Evolutionary conservation across 1,140 invertebrate species (phyloP), one percentile per base, ranked within the genome.

Genomic region (Drosophila parabipectinata): DNA sequence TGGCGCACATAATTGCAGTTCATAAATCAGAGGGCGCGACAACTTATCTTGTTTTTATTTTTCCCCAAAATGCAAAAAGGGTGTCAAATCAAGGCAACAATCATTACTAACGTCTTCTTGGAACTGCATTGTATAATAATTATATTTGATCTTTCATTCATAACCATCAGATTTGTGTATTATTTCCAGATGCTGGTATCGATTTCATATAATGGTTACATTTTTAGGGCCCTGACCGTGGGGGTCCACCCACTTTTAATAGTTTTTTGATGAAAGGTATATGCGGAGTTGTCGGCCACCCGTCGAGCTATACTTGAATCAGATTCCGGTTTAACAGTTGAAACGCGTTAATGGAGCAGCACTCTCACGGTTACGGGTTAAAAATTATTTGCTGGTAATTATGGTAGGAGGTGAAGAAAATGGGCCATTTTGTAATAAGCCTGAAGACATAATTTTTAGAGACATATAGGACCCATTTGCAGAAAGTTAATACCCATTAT

Each of bases 121-220:
- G 61, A 54, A 53, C 26, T 28, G 26, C 26, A 45, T 67, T 14
- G 15, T 41, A 15, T 6, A 28, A 48, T 61, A 18, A 54, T 61
- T 60, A 47, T 39, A 37, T 48, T 72, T 72, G 15, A 10, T 50
- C 28, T 56, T 34, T 52, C 37, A 54, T 63, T 61, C 41, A 50
- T 37, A 37, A 12, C 34, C 8, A 4, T 3, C 24, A 32, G 34
- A 3, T 37, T 37, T n/a, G 4, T 4, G 3, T 37, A n/a, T n/a
- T 37, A 1, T n/a, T 10, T 37, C 34, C 34, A 83, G 72, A 77
- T 84, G 82, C 81, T 84, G 81, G 81, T 84, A 85, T 87, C 52
- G 82, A 84, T 84, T 84, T 84, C 81, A 77, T 39, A 71, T 64
- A 78, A 80, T 77, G 45, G 50, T 59, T 66, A 69, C 75, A 63